Conservation (phyloP, 2,888 invertebrate genomes). For the Cephus runcator region DNA sequence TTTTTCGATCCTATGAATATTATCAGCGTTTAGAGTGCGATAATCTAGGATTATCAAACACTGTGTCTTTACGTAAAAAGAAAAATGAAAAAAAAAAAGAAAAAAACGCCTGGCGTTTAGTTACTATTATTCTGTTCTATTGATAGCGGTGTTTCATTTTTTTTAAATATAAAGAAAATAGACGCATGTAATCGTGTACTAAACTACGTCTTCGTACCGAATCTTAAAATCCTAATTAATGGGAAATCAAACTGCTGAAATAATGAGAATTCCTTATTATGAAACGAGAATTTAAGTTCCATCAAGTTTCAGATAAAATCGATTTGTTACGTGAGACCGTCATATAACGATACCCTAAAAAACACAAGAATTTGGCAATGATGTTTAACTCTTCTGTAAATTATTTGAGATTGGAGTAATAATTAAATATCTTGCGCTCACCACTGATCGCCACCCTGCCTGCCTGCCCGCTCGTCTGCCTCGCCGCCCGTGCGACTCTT, state of each 20-base stretch:
- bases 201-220: slow-evolving; percentile 15
- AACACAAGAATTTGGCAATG: slow-evolving; percentile 10
- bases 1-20: not conserved
- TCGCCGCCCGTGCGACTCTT: slow-evolving; percentile 21
- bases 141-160: slow-evolving; percentile 27
- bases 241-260: not conserved
- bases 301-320: not conserved
- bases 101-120: slow-evolving; percentile 14
- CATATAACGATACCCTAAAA: not conserved
- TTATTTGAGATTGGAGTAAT: slow-evolving; percentile 24
- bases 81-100: not conserved
- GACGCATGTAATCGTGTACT: slow-evolving; percentile 26
- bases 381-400: slow-evolving; percentile 45
- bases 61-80: not conserved
- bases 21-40: not conserved
- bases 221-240: slow-evolving; percentile 7
- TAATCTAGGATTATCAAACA: slow-evolving; percentile 4
- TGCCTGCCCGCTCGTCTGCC: slow-evolving; percentile 48
- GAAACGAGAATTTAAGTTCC: not conserved
- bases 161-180: slow-evolving; percentile 30
- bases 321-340: not conserved
- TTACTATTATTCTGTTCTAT: slow-evolving; percentile 25
- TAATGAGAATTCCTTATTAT: not conserved
- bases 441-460: slow-evolving; percentile 58
- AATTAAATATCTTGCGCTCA: slow-evolving; percentile 50